phyloP scores from a whole-genome alignment of 2,797 vertebrate species.

The Clarias pachynema region DNA sequence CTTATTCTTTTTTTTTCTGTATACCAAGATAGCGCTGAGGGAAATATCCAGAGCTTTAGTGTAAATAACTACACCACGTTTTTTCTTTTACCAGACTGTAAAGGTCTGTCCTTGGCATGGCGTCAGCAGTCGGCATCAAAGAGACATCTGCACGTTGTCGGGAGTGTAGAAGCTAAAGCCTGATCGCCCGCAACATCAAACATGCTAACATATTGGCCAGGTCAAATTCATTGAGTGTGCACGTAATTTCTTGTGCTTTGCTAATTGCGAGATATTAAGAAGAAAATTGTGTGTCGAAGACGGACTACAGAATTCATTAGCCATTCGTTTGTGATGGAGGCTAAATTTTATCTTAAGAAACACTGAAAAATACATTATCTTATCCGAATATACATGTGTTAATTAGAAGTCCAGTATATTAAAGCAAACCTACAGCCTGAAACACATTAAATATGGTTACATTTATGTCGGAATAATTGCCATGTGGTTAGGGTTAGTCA shows the following conservation, averaged over 20 bases:
- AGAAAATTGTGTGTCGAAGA: neutral
- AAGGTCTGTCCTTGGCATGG: slow-evolving; percentile 30
- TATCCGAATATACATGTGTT: neutral
- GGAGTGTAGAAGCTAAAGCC: slow-evolving; percentile 5
- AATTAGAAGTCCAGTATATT: neutral
- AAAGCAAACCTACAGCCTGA: neutral
- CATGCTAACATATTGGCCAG: slow-evolving; percentile 32
- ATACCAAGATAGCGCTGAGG: slow-evolving; percentile 3
- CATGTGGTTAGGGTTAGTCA: neutral
- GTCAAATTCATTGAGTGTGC: slow-evolving; percentile 32
- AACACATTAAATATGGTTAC: neutral
- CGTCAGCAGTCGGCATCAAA: slow-evolving; percentile 38
- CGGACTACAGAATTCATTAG: neutral
- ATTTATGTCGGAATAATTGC: neutral
- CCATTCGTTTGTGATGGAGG: slow-evolving; percentile 10
- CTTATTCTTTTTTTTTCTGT: neutral
- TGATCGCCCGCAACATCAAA: slow-evolving; percentile 41
- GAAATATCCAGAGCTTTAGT: slow-evolving; percentile 5
- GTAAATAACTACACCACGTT: slow-evolving; percentile 9
- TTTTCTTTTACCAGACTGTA: slow-evolving; percentile 32
- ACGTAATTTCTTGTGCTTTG: slow-evolving; percentile 30
- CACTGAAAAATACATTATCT: neutral
- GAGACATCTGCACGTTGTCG: slow-evolving; percentile 48
- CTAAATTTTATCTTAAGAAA: neutral
- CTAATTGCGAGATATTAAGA: slow-evolving; percentile 5